These are phyloP conservation scores for Poliocrania exsul DNA, from an alignment of 2,797 vertebrate species.

Conservation along the genomic window DNA sequence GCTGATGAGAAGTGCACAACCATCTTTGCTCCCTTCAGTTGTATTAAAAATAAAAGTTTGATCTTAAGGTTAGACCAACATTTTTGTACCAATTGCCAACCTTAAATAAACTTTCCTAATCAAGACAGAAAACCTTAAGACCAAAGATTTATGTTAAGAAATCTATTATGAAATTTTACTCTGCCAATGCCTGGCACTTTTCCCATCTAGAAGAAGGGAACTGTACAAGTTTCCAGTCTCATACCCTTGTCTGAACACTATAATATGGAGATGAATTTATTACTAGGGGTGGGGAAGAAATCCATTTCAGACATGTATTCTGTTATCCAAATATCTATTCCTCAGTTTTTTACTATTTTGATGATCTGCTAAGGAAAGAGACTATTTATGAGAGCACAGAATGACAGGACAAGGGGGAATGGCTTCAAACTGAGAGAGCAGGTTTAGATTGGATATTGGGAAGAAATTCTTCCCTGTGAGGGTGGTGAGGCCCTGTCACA, in stretches of 20 bases:
- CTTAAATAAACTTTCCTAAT: not conserved
- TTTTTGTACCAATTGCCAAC: not conserved
- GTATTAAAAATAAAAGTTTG: not conserved
- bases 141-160: not conserved
- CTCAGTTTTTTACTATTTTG: not conserved
- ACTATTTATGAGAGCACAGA: not conserved
- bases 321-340: not conserved
- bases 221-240: not conserved
- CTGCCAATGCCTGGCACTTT: not conserved
- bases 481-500: not conserved
- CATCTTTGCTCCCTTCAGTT: not conserved
- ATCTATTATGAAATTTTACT: not conserved
- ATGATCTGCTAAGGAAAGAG: not conserved
- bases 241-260: not conserved
- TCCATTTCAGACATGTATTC: not conserved
- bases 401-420: not conserved
- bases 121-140: not conserved
- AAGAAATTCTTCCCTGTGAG: not conserved
- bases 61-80: not conserved
- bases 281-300: not conserved
- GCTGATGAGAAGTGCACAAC: not conserved
- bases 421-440: not conserved
- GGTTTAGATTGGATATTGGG: accelerated
- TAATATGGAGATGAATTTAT: not conserved
- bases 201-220: not conserved